Conservation (phyloP, 1,140 invertebrate species). For the Oscheius sp. region DNA sequence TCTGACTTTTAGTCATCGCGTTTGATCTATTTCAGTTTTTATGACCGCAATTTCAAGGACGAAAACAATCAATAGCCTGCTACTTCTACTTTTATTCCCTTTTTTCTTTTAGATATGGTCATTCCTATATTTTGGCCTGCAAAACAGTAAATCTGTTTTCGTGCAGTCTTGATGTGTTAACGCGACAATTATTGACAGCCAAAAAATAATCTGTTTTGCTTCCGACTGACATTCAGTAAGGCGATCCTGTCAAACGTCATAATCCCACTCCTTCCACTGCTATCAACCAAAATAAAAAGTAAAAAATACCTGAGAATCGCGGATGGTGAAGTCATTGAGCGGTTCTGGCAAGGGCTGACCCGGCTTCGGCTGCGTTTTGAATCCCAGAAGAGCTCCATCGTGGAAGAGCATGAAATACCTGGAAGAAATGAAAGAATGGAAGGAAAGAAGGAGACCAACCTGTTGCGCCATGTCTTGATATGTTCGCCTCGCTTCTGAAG, state of each 20-base stretch:
- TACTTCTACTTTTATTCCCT: too few species aligned
- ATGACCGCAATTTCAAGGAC: too few species aligned
- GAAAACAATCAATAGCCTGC: too few species aligned
- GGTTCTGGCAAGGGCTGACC: conserved; percentile 70
- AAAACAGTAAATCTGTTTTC: too few species aligned
- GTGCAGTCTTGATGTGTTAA: too few species aligned
- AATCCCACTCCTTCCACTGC: not conserved
- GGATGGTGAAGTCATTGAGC: conserved; percentile 98
- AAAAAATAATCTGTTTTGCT: not conserved
- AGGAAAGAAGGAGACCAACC: conserved; percentile 60
- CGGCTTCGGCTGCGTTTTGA: conserved; percentile 82
- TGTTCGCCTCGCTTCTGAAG: conserved; percentile 64
- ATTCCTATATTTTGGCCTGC: too few species aligned
- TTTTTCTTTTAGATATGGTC: too few species aligned
- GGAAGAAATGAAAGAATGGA: conserved; percentile 14
- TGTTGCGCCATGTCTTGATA: conserved; percentile 84
- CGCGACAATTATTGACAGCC: too few species aligned
- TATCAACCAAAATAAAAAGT: too few species aligned
- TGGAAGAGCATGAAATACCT: conserved; percentile 86
- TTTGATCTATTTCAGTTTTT: too few species aligned
- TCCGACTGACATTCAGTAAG: not conserved
- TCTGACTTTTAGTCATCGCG: not conserved
- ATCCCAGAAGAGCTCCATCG: conserved; percentile 89
- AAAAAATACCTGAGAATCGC: conserved; percentile 66
- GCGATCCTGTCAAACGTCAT: not conserved